A percentile compares a stretch with the other conserved stretches of the same genome.
Conservation (phyloP, 2,888 invertebrate species). For the Agrotis segetum region DNA sequence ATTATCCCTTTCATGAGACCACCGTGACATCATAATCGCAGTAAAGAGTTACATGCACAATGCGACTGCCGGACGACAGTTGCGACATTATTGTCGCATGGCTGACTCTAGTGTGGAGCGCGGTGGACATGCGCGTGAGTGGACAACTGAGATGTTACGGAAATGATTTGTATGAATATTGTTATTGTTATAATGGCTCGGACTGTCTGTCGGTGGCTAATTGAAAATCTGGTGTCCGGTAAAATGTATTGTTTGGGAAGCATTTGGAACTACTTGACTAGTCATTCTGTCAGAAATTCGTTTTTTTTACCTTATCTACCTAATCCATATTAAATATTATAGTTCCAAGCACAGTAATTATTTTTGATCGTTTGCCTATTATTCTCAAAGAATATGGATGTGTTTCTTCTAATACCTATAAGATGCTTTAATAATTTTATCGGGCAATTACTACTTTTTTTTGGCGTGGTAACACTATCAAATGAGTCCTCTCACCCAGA, state of each 20-base stretch:
- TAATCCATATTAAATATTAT: too few relatives aligned
- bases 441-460: too few relatives aligned
- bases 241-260: not conserved
- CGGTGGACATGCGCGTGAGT: conserved; percentile 64
- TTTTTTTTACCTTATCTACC: not conserved
- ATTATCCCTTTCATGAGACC: conserved; percentile 51
- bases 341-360: too few relatives aligned
- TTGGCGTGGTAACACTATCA: too few relatives aligned
- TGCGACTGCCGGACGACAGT: conserved; percentile 56
- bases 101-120: conserved; percentile 30
- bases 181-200: conserved; percentile 56
- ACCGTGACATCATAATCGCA: conserved; percentile 62
- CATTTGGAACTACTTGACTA: not conserved
- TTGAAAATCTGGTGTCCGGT: conserved; percentile 34
- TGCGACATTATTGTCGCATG: conserved; percentile 64
- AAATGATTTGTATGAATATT: conserved; percentile 55
- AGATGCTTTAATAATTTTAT: too few relatives aligned
- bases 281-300: not conserved
- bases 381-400: too few relatives aligned
- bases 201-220: conserved; percentile 44
- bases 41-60: conserved; percentile 61
- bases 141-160: conserved; percentile 52
- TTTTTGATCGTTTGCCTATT: too few relatives aligned
- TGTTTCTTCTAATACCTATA: too few relatives aligned
- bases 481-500: too few relatives aligned